A percentile compares a stretch with the other conserved stretches of the same genome.
Evolutionary conservation across 1,140 invertebrate genomes (phyloP).

Genomic region (Danaus melanippus): DNA sequence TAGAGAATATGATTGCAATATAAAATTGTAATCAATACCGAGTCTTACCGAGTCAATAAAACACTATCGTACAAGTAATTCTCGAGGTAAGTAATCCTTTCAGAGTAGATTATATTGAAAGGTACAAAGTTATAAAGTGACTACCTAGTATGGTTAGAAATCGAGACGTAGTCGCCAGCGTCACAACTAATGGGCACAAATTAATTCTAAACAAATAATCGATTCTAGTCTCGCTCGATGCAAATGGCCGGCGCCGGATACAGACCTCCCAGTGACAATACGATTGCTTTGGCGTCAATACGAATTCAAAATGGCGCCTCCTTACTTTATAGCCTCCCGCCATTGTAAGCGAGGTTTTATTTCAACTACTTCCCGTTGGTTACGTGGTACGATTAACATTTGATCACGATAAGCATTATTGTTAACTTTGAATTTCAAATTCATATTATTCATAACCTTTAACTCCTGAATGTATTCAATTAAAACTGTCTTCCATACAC

Average conservation of each 20-base stretch:
- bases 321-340: constrained; percentile 47
- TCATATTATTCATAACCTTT: no score
- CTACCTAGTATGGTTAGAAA: constrained; percentile 4
- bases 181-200: constrained; percentile 24
- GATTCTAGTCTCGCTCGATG: constrained; percentile 62
- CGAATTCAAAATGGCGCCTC: constrained; percentile 64
- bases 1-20: no score
- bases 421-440: constrained; percentile 9
- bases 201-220: constrained; percentile 45
- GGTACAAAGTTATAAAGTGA: background rate
- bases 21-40: no score
- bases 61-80: background rate
- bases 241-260: constrained; percentile 68
- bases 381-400: constrained; percentile 48
- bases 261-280: constrained; percentile 61
- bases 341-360: constrained; percentile 39
- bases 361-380: constrained; percentile 52
- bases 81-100: constrained; percentile 4
- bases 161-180: constrained; percentile 4
- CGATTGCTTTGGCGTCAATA: constrained; percentile 50
- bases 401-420: constrained; percentile 15
- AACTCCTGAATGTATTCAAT: no score
- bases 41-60: no score
- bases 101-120: background rate
- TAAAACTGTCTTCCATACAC: no score